Conservation (phyloP, 2,888 invertebrate species). For the Calliopum simillimum region DNA sequence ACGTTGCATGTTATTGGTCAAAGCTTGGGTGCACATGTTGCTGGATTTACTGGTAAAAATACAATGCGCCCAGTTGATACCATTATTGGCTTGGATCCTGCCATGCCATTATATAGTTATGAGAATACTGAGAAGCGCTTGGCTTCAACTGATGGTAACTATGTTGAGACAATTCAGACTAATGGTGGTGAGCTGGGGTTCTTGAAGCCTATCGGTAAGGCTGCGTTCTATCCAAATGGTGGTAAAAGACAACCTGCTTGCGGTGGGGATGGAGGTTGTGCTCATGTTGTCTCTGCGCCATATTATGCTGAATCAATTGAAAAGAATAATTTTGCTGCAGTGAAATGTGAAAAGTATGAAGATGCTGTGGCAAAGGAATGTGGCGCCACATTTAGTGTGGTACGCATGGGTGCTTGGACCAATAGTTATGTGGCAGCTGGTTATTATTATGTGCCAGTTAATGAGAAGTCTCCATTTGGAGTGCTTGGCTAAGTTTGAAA, state of each 20-base stretch:
- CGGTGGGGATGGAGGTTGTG: constrained; percentile 63
- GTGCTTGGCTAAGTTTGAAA: constrained; percentile 17
- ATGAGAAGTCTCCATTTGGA: constrained; percentile 49
- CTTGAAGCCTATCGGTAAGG: constrained; percentile 59
- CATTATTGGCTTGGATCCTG: constrained; percentile 66
- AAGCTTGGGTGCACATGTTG: constrained; percentile 72
- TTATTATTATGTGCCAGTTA: constrained; percentile 54
- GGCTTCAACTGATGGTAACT: constrained; percentile 50
- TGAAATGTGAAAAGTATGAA: constrained; percentile 47
- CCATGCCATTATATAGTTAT: constrained; percentile 50
- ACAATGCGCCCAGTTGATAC: constrained; percentile 69
- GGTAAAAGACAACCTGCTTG: constrained; percentile 70
- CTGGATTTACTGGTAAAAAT: constrained; percentile 71
- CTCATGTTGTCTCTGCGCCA: constrained; percentile 64
- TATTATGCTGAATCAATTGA: constrained; percentile 66
- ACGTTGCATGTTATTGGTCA: constrained; percentile 69
- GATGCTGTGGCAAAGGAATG: constrained; percentile 48
- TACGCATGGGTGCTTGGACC: constrained; percentile 51
- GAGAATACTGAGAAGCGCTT: constrained; percentile 50
- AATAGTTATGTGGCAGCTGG: constrained; percentile 47
- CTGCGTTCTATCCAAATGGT: constrained; percentile 70
- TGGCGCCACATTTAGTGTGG: constrained; percentile 41
- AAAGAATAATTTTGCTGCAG: constrained; percentile 52
- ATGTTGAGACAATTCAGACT: constrained; percentile 58
- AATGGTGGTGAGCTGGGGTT: constrained; percentile 55